Base-by-base conservation (phyloP, 2,888 invertebrate genomes). In the Linnaemya tessellans region DNA sequence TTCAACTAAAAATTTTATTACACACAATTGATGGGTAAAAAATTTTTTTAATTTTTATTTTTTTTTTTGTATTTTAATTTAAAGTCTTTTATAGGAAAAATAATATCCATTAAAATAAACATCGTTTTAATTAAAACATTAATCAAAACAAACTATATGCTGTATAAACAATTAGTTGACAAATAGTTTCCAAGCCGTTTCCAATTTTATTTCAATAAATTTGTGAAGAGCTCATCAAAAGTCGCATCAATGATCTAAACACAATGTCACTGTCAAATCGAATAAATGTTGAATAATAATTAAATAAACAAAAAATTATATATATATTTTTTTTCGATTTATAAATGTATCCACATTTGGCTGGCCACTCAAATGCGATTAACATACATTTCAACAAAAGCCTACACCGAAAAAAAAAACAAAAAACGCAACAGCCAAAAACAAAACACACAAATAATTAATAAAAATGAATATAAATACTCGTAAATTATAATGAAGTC, bases 191-290 rank as follows among this genome's bases (percentile, higher is more conserved):
- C 18, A 49, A 15, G 49, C n/a, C 3, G 4, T n/a, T 1, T 60
- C 10, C 20, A 60, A 65, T 65, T 25, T 18, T 0, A 9, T 3
- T 25, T 46, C 8, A 18, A 20, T 15, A n/a, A 22, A 20, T 46
- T 64, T 67, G 49, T 15, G n/a, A 71, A 71, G n/a, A 41, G 15
- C 1, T 51, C 43, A 46, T 68, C 25, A 62, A 62, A 65, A 30
- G 54, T 62, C 18, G 13, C 18, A 20, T 18, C 49, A 82, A 70
- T 70, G 75, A 70, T 58, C 41, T 10, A 41, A 58, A 30, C 43
- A 43, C 77, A 83, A 78, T 83, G 77, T 67, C 82, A 83, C 82
- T 83, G 82, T 78, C 82, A 83, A 77, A 58, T 60, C 49, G 46
- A 30, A 82, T 71, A 71, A 77, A 65, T 56, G 8, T 65, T 73